phyloP scores from a whole-genome alignment of 2,888 invertebrate species.

The Pterobdella sp. region DNA sequence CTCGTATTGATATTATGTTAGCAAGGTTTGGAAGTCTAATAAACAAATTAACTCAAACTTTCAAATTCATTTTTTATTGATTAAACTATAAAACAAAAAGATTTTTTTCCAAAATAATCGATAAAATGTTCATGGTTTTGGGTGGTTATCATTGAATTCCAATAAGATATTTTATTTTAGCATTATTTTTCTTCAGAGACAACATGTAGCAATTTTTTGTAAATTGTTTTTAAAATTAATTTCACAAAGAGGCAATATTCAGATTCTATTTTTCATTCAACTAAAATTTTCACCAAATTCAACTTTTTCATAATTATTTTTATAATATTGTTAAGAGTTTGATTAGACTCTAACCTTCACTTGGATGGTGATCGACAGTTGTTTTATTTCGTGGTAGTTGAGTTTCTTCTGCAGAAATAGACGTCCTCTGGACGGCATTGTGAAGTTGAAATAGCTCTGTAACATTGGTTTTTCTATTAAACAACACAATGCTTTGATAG shows the following conservation, averaged over 20 bases:
- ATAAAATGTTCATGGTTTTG: too few relatives aligned
- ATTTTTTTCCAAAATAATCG: too few relatives aligned
- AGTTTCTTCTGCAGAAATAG: background rate
- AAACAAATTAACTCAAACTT: too few relatives aligned
- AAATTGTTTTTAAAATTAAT: background rate
- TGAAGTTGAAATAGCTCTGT: conserved; percentile 18
- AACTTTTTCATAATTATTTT: background rate
- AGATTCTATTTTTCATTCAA: background rate
- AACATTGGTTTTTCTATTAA: background rate
- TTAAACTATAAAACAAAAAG: too few relatives aligned
- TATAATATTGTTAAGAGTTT: background rate
- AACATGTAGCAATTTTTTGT: background rate
- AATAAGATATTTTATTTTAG: too few relatives aligned
- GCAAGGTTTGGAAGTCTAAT: too few relatives aligned
- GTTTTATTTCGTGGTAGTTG: conserved; percentile 7
- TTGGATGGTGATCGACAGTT: background rate
- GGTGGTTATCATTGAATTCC: too few relatives aligned
- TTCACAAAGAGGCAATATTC: background rate
- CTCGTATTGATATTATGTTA: too few relatives aligned
- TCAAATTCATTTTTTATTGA: too few relatives aligned
- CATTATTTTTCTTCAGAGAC: too few relatives aligned
- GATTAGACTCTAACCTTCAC: background rate
- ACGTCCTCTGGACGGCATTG: conserved; percentile 5
- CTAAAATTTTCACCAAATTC: background rate
- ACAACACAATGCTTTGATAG: background rate